Percentiles rank a stretch among this genome's conserved stretches.
Conservation (phyloP, 2,888 invertebrate genomes). For the Cataglyphis livida region DNA sequence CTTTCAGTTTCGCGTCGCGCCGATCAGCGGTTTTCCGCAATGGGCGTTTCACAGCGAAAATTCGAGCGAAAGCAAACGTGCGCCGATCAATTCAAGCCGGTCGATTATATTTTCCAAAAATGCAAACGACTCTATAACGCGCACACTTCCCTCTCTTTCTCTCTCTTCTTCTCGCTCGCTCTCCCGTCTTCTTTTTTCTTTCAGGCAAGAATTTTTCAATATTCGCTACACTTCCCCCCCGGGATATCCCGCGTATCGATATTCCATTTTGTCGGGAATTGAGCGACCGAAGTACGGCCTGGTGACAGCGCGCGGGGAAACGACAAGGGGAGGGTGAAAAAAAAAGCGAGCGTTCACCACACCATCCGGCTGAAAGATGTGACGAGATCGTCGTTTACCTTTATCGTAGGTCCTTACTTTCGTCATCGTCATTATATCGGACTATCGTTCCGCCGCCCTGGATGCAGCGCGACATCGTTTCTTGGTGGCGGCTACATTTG, state of each 20-base stretch:
- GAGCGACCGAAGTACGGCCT: slow-evolving; percentile 66
- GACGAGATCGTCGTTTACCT: slow-evolving; percentile 72
- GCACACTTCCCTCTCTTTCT: not conserved
- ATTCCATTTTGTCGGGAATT: slow-evolving; percentile 73
- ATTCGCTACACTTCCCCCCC: slow-evolving; percentile 74
- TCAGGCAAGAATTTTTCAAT: slow-evolving; percentile 73
- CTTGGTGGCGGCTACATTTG: slow-evolving; percentile 29
- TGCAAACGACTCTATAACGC: slow-evolving; percentile 62
- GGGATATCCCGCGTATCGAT: slow-evolving; percentile 73
- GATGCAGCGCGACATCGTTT: slow-evolving; percentile 14
- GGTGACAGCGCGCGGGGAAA: slow-evolving; percentile 58
- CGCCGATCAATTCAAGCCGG: slow-evolving; percentile 56
- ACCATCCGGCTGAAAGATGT: slow-evolving; percentile 68
- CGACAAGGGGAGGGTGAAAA: slow-evolving; percentile 39
- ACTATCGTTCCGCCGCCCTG: slow-evolving; percentile 46
- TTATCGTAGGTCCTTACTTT: slow-evolving; percentile 64
- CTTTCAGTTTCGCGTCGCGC: slow-evolving; percentile 28
- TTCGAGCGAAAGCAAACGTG: slow-evolving; percentile 57
- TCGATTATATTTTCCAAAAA: slow-evolving; percentile 65
- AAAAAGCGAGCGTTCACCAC: slow-evolving; percentile 62
- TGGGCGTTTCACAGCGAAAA: slow-evolving; percentile 37
- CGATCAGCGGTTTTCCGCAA: slow-evolving; percentile 57
- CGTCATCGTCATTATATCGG: slow-evolving; percentile 62
- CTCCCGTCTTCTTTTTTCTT: slow-evolving; percentile 62
- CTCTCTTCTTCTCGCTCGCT: slow-evolving; percentile 1